phyloP scores from a whole-genome alignment of 2,797 vertebrate genomes.

The Sciaenops ocellatus region DNA sequence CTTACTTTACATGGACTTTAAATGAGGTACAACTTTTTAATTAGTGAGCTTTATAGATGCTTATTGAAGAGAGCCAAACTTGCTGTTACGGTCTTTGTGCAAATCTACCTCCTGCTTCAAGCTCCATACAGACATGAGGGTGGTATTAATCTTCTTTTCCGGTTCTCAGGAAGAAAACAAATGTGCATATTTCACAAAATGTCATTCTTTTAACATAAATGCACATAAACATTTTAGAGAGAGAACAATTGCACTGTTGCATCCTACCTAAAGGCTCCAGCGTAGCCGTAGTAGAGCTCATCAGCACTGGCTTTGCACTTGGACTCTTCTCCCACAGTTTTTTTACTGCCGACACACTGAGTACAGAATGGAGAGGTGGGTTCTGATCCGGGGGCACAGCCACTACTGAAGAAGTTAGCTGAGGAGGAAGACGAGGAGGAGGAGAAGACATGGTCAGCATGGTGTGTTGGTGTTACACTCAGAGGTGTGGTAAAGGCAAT shows the following conservation, averaged over 20 bases:
- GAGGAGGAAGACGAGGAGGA: conserved; percentile 27
- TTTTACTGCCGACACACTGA: conserved; percentile 74
- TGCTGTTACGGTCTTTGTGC: not conserved
- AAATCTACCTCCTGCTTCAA: not conserved
- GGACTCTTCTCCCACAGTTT: conserved; percentile 39
- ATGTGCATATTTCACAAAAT: not conserved
- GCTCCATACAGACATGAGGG: not conserved
- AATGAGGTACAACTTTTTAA: too few relatives aligned
- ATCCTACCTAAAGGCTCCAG: conserved; percentile 85
- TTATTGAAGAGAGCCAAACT: not conserved
- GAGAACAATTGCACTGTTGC: not conserved
- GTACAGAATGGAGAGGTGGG: conserved; percentile 71
- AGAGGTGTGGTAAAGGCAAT: too few relatives aligned
- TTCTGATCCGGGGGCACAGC: conserved; percentile 84
- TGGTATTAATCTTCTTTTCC: not conserved
- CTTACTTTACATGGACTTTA: too few relatives aligned
- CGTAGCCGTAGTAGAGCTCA: conserved; percentile 82
- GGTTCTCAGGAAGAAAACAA: not conserved
- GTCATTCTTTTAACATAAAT: not conserved
- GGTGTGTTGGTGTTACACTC: not conserved
- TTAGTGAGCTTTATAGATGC: not conserved
- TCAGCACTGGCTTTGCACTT: conserved; percentile 79
- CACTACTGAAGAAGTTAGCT: conserved; percentile 79
- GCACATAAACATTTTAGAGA: not conserved
- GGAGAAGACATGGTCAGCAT: conserved; percentile 16